Evolutionary conservation across 2,113 vertebrate species (phyloP), one percentile per base, ranked within the genome.

Genomic region (Sminthopsis crassicaudata): DNA sequence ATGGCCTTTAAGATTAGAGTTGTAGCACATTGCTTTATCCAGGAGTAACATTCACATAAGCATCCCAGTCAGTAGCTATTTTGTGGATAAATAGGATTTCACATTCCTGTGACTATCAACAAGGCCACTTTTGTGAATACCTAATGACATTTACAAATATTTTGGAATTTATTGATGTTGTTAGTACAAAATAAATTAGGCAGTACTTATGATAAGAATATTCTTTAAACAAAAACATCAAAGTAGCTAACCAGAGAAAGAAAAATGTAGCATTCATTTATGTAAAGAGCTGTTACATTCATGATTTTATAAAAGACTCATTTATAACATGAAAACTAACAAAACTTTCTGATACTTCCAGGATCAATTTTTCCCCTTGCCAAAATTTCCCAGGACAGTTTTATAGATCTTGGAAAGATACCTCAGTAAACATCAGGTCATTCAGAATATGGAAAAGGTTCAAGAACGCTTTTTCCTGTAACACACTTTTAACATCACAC

Each of bases 61-160:
- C 22, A 92, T 89, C 24, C 46, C 1, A 25, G 1, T 91, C 57
- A 53, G 8, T 52, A 55, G 24, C 16, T 9, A 30, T 16, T 91
- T 91, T 93, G 2, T 95, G 50, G 9, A 92, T 91, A 91, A 36
- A 94, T 53, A 90, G 42, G 2, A 50, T 54, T 91, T 27, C 48
- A 19, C 5, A 95, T 51, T 53, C 36, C 51, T 22, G 4, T 76
- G 16, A 55, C 89, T 12, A 90, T 91, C 51, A 92, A 0, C 48
- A 22, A 95, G 30, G 52, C 26, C 0, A 30, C 12, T 22, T 93
- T 8, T 54, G 52, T 46, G 54, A 94, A 94, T 91, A 46, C 94
- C 24, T 84, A 93, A 90, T 95, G 24, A 0, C 2, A 23, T 90
- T 55, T 94, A 95, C 89, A 46, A 94, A 50, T 93, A 93, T 96